phyloP scores from a whole-genome alignment of 2,888 invertebrate genomes.

The Pristionchus maxplancki region DNA sequence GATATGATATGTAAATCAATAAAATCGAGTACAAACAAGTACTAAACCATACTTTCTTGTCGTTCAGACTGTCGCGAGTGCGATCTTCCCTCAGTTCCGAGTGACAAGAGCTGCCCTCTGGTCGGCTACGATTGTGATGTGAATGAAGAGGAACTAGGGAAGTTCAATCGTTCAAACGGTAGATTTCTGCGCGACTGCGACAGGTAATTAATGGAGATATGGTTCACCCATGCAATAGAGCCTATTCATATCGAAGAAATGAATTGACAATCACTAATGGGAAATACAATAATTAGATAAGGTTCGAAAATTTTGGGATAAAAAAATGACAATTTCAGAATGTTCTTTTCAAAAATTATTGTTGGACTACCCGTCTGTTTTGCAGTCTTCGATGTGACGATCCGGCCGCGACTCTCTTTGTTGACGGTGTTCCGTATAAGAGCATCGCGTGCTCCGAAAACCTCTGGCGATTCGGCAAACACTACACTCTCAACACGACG shows the following conservation, averaged over 20 bases:
- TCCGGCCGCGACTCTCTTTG: neutral
- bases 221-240: too few species aligned
- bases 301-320: too few species aligned
- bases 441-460: neutral
- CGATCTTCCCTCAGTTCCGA: neutral
- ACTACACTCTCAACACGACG: neutral
- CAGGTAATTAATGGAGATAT: neutral
- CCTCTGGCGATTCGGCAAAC: slow-evolving; percentile 2
- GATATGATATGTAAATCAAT: too few species aligned
- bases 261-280: too few species aligned
- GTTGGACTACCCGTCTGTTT: neutral
- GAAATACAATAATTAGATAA: too few species aligned
- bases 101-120: neutral
- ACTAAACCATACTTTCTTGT: too few species aligned
- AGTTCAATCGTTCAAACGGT: neutral
- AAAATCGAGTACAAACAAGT: neutral
- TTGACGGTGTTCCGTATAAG: neutral
- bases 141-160: neutral
- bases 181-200: neutral
- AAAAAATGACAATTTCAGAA: too few species aligned
- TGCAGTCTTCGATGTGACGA: neutral
- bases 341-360: too few species aligned
- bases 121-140: neutral
- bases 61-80: neutral
- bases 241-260: neutral